phyloP scores from a whole-genome alignment of 2,113 vertebrate genomes.

The Xenus cinereus region DNA sequence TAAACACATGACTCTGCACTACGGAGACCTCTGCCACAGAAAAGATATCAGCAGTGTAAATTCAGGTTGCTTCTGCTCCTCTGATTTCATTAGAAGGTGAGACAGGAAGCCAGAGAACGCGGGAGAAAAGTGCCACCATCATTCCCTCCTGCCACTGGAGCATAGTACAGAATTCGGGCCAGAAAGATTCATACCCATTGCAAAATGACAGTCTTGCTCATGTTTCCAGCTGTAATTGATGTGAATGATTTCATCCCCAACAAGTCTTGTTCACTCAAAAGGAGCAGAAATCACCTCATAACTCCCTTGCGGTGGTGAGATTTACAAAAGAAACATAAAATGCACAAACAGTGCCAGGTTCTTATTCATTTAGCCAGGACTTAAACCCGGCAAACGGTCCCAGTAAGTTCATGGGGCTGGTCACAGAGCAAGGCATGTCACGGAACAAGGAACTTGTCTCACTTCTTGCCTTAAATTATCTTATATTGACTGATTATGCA shows the following conservation, averaged over 20 bases:
- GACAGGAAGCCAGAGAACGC: background rate
- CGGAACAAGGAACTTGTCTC: background rate
- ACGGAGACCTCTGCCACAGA: background rate
- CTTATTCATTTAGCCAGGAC: background rate
- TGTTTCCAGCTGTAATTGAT: background rate
- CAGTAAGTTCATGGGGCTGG: background rate
- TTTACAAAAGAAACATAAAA: conserved; percentile 4
- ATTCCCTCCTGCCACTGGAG: background rate
- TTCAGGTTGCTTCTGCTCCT: background rate
- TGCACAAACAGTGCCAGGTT: fast-evolving
- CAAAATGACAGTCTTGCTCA: background rate
- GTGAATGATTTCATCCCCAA: background rate
- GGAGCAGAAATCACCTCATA: background rate
- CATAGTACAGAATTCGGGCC: background rate
- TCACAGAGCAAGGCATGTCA: background rate
- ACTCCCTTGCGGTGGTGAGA: background rate
- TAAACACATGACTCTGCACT: background rate
- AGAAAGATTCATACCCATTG: background rate
- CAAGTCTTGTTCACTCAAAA: background rate
- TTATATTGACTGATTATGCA: background rate
- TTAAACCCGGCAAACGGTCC: background rate
- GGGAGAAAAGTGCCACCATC: background rate
- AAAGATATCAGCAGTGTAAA: background rate
- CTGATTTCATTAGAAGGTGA: background rate
- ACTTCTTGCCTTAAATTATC: background rate